Evolutionary conservation across 2,797 vertebrate genomes (phyloP).

Genomic region (Cyclura pinguis): DNA sequence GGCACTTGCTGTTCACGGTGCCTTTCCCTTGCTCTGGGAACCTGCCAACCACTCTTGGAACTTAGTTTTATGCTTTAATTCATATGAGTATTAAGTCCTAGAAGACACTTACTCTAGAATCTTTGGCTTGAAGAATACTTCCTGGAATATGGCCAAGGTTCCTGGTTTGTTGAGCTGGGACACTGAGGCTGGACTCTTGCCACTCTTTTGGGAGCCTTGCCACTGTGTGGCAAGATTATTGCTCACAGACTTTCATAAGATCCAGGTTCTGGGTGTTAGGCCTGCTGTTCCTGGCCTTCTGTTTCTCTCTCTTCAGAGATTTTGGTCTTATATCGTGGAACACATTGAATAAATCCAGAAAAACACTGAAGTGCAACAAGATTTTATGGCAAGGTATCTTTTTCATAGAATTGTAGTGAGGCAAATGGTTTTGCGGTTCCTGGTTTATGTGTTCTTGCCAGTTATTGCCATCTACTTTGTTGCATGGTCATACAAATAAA

Average conservation of each 20-base stretch:
- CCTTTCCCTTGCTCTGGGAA: slow-evolving; percentile 50
- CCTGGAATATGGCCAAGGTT: slow-evolving; percentile 38
- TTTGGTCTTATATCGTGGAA: neutral
- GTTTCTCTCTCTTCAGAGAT: slow-evolving; percentile 24
- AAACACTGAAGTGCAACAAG: neutral
- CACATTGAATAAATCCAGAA: neutral
- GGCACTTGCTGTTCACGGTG: slow-evolving; percentile 55
- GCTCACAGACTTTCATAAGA: slow-evolving; percentile 52
- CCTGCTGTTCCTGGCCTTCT: neutral
- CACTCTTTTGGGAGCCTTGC: slow-evolving; percentile 1
- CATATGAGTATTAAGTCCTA: slow-evolving; percentile 1
- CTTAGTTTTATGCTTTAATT: slow-evolving; percentile 54
- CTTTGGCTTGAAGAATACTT: slow-evolving; percentile 45
- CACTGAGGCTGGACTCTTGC: slow-evolving; percentile 15
- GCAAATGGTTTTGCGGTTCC: neutral
- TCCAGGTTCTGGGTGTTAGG: slow-evolving; percentile 32
- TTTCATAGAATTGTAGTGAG: neutral
- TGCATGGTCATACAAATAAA: neutral
- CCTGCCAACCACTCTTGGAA: slow-evolving; percentile 49
- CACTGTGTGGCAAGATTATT: slow-evolving; percentile 36
- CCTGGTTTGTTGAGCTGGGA: neutral
- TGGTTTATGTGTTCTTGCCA: neutral
- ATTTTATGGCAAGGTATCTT: neutral
- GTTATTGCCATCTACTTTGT: neutral
- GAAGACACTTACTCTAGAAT: slow-evolving; percentile 24